Base-by-base conservation (phyloP, 2,113 vertebrate species). In the Pluvialis apricaria region DNA sequence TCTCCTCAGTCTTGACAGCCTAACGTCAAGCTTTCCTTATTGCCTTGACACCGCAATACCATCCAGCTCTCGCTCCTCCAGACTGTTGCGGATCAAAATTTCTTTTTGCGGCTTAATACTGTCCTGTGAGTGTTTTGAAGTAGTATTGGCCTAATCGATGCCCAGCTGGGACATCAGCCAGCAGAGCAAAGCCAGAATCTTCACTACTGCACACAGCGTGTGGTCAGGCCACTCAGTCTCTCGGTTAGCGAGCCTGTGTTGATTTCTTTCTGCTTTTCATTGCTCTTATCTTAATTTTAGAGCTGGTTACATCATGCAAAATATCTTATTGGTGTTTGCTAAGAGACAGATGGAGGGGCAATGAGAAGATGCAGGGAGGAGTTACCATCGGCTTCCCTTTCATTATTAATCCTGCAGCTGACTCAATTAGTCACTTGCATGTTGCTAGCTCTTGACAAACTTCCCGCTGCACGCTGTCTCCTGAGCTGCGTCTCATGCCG, bases 141-240 rank as follows among this genome's bases (percentile, higher is more conserved):
- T 18, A 3, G n/a, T 12, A 6, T 7, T 32, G n/a, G 62, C 38
- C 47, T 32, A 5, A 24, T 1, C 2, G 5, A 20, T 40, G 44
- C 36, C 36, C 29, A 38, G 32, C 62, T 65, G 65, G 58, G 64
- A 9, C 52, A 22, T 9, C 38, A 44, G 44, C 3, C 20, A 82
- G 71, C 80, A 52, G 52, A 55, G 73, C 62, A 26, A 29, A 54
- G 40, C 42, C 38, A 1, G 2, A 1, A 29, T 3, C n/a, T 19
- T 22, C 55, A 1, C 62, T 13, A 2, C 36, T 13, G 40, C 12
- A 6, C 9, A 18, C 75, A 29, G 31, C 1, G 1, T 17, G 0
- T 8, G 55, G 4, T 17, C 29, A 9, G 47, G 24, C 2, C 3
- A 4, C 44, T 55, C 19, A 0, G 26, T 44, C 26, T 25, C 40